Conservation (phyloP, 2,888 invertebrate genomes). For the Galerucella calmariensis region DNA sequence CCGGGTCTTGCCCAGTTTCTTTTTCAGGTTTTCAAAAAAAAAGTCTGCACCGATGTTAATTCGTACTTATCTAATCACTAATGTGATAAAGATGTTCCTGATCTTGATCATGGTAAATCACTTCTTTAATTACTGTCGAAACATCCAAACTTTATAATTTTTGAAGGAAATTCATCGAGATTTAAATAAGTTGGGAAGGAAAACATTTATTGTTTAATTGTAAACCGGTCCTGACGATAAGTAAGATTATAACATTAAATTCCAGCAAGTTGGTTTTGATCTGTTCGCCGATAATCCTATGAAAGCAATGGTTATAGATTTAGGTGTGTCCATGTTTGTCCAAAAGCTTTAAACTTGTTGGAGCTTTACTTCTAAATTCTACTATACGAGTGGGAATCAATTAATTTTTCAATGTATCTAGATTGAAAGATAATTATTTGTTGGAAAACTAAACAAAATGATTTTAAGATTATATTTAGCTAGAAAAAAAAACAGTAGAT, state of each 20-base stretch:
- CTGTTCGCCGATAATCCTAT: conserved; percentile 64
- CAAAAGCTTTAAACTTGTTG: conserved; percentile 65
- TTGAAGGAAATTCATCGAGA: neutral
- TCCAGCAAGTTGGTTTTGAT: conserved; percentile 62
- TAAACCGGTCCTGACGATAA: conserved; percentile 47
- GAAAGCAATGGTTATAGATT: conserved; percentile 65
- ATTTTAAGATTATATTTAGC: no score
- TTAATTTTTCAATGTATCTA: neutral
- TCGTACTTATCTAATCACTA: no score
- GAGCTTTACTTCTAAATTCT: conserved; percentile 54
- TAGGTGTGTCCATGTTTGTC: conserved; percentile 66
- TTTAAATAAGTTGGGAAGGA: neutral
- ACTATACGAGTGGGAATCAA: conserved; percentile 52
- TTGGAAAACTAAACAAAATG: no score
- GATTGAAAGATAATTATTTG: no score
- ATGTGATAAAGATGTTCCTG: no score
- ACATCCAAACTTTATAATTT: no score
- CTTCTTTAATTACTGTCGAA: no score
- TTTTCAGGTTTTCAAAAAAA: no score
- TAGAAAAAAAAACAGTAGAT: no score
- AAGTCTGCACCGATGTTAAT: no score
- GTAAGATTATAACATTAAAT: conserved; percentile 58
- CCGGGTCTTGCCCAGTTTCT: no score
- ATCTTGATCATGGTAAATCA: no score
- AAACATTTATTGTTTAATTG: conserved; percentile 24